These are phyloP conservation scores for Drosophila paranaensis DNA, from an alignment of 2,888 invertebrate species.

Conservation along the genomic window DNA sequence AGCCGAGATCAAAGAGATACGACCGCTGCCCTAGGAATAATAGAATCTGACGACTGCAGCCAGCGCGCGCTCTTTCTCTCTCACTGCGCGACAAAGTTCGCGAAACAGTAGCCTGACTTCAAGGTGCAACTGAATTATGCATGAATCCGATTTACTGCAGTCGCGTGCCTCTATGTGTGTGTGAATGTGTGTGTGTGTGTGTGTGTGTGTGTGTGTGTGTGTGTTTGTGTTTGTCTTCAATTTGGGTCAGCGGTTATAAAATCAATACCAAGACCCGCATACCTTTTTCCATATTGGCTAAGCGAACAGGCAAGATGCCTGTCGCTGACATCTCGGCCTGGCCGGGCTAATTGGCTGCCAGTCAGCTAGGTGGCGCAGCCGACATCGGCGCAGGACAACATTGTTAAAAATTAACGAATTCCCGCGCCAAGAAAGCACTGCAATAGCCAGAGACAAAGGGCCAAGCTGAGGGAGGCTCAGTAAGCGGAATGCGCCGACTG, in stretches of 20 bases:
- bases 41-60: background rate
- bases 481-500: background rate
- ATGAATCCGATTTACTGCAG: constrained; percentile 34
- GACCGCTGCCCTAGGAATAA: background rate
- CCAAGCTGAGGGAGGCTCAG: background rate
- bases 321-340: constrained; percentile 6
- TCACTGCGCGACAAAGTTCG: constrained; percentile 35
- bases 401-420: constrained; percentile 4
- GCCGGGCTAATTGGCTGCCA: constrained; percentile 1
- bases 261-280: constrained; percentile 60
- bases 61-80: too few species aligned
- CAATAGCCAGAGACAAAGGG: background rate
- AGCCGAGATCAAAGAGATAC: constrained; percentile 16
- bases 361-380: background rate
- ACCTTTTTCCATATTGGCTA: constrained; percentile 18
- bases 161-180: constrained; percentile 2
- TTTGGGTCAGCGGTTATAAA: constrained; percentile 69
- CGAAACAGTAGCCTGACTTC: constrained; percentile 42
- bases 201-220: constrained; percentile 9
- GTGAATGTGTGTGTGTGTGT: constrained; percentile 7
- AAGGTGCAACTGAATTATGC: constrained; percentile 62
- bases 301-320: constrained; percentile 3
- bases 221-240: constrained; percentile 31
- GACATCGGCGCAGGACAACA: background rate
- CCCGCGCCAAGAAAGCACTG: background rate